Evolutionary conservation across 2,888 invertebrate species (phyloP).

Genomic region (Xylota sylvarum): DNA sequence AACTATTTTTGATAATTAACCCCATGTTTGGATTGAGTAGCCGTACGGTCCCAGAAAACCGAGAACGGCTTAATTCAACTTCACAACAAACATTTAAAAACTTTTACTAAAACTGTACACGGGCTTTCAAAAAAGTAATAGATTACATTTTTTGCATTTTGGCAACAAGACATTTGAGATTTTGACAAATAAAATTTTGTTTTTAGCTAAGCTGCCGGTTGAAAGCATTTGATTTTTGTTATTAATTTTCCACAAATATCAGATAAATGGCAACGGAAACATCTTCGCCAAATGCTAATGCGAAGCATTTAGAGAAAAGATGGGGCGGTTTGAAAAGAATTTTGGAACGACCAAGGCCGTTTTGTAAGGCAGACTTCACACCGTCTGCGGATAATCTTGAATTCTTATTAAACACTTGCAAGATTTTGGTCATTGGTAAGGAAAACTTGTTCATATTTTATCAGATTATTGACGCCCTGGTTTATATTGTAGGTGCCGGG

Average conservation of each 20-base stretch:
- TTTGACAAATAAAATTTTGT: not conserved
- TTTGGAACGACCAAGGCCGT: constrained; percentile 95
- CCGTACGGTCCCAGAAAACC: too few species aligned
- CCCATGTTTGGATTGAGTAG: too few species aligned
- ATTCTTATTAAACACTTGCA: constrained; percentile 93
- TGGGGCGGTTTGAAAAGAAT: constrained; percentile 95
- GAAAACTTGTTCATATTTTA: not conserved
- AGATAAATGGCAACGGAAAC: constrained; percentile 63
- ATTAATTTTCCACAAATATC: not conserved
- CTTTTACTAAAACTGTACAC: not conserved
- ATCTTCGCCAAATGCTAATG: constrained; percentile 79
- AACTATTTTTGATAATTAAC: too few species aligned
- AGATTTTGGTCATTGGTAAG: constrained; percentile 90
- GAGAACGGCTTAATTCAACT: too few species aligned
- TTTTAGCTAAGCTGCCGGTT: not conserved
- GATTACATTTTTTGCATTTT: not conserved
- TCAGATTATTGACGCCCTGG: not conserved
- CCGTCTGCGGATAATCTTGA: constrained; percentile 93
- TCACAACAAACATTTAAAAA: not conserved
- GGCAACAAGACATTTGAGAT: not conserved
- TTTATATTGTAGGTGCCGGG: constrained; percentile 91
- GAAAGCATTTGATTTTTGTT: not conserved
- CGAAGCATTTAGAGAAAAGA: constrained; percentile 85
- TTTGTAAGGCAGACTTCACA: constrained; percentile 96
- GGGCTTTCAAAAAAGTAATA: not conserved